Evolutionary conservation across 2,888 invertebrate species (phyloP), one percentile per base, ranked within the genome.

Genomic region (Tiliacea citrago): DNA sequence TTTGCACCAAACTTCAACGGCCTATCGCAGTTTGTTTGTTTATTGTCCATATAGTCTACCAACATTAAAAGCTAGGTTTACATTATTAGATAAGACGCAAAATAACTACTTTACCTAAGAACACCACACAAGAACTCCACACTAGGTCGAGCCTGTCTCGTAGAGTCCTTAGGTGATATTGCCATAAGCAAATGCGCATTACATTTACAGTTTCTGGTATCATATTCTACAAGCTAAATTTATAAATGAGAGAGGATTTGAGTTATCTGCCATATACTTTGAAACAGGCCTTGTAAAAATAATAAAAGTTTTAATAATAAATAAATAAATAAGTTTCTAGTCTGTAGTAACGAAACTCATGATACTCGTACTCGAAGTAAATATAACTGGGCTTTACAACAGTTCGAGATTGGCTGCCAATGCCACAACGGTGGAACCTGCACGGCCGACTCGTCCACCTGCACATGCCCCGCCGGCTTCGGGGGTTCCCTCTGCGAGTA

Each of bases 391-490:
- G 12, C 0, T n/a, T 58, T 51, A 9, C n/a, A 63, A 70, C 62
- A 82, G 83, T 71, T 68, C 35, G 93, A 93, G 47, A 91, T 87
- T 71, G 90, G 96, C 0, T 97, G 97, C 87, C 97, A 97, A 18
- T 98, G 98, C 91, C 95, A 94, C 73, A 98, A 98, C 91, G 97
- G 97, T 29, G 98, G 97, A 0, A 92, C 94, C 16, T 98, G 98
- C 90, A 80, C 96, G 13, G 90, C 97, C 0, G 96, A 97, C 24
- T 93, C 96, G 6, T 94, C 95, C 13, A 92, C 93, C 2, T 98
- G 97, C 91, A 90, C 91, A 3, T 98, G 98, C 90, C 93, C 92
- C 0, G 7, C 90, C 0, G 96, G 94, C 8, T 96, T 82, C 89
- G 84, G 88, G 0, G 96, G 96, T 1, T 75, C 76, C 18, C 90